Conservation (phyloP, 2,113 vertebrate species). For the Pipa parva region DNA sequence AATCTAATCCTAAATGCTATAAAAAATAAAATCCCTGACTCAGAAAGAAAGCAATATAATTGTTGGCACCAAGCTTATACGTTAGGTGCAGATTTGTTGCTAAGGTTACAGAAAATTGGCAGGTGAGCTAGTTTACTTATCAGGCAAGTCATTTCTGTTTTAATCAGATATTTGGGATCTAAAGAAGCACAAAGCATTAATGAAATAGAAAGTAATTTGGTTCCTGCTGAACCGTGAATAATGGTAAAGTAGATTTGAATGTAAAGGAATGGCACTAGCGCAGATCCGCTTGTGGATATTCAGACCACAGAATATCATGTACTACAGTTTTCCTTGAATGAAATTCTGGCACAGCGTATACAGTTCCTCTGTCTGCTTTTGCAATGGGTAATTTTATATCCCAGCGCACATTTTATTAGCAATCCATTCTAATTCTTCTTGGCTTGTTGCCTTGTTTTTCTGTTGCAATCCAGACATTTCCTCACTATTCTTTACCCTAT, state of each 20-base stretch:
- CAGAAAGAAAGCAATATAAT: background rate
- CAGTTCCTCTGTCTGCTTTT: no score
- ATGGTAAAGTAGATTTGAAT: slow-evolving; percentile 13
- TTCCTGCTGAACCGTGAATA: slow-evolving; percentile 11
- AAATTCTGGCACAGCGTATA: no score
- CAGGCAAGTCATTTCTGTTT: slow-evolving; percentile 28
- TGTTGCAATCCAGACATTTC: no score
- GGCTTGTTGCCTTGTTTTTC: no score
- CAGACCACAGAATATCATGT: background rate
- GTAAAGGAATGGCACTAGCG: background rate
- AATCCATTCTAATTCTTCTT: background rate
- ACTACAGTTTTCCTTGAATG: no score
- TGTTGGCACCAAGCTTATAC: background rate
- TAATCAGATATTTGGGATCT: slow-evolving; percentile 18
- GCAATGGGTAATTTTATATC: background rate
- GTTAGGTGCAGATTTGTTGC: slow-evolving; percentile 18
- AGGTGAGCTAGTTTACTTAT: slow-evolving; percentile 36
- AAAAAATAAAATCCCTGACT: slow-evolving; percentile 1
- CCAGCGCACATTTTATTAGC: background rate
- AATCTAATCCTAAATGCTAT: background rate
- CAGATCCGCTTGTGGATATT: background rate
- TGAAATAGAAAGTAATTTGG: slow-evolving; percentile 9
- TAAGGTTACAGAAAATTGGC: slow-evolving; percentile 24
- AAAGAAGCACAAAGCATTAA: slow-evolving; percentile 9
- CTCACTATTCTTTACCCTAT: no score